Base-by-base conservation (phyloP, 2,797 vertebrate species). In the Remorina albescens region DNA sequence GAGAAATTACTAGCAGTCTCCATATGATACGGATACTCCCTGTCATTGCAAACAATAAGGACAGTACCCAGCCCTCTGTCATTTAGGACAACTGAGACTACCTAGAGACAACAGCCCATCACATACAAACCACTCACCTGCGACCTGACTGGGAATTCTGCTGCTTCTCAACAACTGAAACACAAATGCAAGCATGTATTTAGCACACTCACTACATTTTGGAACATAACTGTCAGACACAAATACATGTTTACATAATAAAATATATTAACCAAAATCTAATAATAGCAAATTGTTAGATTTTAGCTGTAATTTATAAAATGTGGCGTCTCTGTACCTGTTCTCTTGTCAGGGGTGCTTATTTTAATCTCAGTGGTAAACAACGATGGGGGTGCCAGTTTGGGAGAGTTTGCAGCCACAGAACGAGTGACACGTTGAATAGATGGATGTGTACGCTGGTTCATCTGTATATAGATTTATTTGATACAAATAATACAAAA, bases 391-490 rank as follows among this genome's bases (percentile, higher is more conserved):
- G 83, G 61, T 0, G 74, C 71, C 34, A 84, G 59, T 37, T 55
- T 68, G 10, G 72, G 74, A 44, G 88, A 88, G 60, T 87, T 86
- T 69, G 90, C 91, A 41, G 93, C 91, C 84, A 91, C 93, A 6
- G 94, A 94, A 10, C 94, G 94, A 19, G 95, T 95, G 8, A 94
- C 8, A 0, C 93, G 93, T 6, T 54, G 7, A 53, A 80, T 1
- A 25, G 74, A 62, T 10, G 28, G 49, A 16, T 23, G 51, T 1
- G 8, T 2, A 0, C 1, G 36, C 55, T 56, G 37, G 1, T 46
- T 70, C 3, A 9, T n/a, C 64, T 34, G 39, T n/a, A 8, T 46
- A 42, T 53, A 28, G 1, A 62, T 67, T 66, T 55, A 59, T 39
- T 42, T 32, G 18, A 60, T 51, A 51, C 2, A 76, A 44, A n/a